Evolutionary conservation across 2,888 invertebrate genomes (phyloP).

Genomic region (Phorcus lineatus): DNA sequence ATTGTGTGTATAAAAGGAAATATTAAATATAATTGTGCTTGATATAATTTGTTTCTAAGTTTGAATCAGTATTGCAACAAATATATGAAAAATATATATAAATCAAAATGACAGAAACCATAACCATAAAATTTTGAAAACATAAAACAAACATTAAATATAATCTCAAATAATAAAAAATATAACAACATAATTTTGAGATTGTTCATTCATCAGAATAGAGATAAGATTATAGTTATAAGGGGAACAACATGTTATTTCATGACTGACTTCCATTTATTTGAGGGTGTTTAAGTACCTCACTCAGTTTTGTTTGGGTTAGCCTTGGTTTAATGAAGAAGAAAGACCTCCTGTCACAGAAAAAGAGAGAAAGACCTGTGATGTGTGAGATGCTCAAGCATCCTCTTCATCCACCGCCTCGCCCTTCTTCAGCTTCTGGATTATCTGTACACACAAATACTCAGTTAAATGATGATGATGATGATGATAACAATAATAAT

Average conservation of each 20-base stretch:
- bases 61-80: neutral
- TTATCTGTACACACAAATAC: conserved; percentile 49
- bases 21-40: no score
- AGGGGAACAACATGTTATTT: no score
- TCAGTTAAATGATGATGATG: neutral
- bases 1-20: no score
- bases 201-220: neutral
- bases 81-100: neutral
- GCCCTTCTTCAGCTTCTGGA: conserved; percentile 67
- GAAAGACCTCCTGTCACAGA: no score
- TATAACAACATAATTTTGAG: neutral
- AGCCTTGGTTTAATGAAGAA: no score
- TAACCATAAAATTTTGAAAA: neutral
- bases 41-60: no score
- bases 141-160: neutral
- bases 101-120: neutral
- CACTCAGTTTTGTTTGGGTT: no score
- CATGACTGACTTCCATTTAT: no score
- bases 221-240: neutral
- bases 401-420: conserved; percentile 64
- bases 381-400: no score
- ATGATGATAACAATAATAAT: no score
- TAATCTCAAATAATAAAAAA: neutral
- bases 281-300: no score
- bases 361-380: no score